These are phyloP conservation scores for Thereva nobilitata DNA, from an alignment of 2,888 invertebrate genomes.

Conservation along the genomic window DNA sequence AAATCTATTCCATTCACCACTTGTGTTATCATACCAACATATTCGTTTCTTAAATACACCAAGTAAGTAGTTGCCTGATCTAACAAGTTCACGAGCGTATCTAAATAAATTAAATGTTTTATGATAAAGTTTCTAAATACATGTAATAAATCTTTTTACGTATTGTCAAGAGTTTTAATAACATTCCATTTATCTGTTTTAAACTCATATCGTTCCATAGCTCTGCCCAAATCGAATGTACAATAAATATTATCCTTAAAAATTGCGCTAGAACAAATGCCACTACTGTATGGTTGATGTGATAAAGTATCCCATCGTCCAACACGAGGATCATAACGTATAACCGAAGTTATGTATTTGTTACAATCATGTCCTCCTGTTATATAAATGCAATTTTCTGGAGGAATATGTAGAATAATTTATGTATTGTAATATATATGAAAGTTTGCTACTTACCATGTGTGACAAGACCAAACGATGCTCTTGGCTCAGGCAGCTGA, in stretches of 20 bases:
- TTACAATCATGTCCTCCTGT: conserved; percentile 41
- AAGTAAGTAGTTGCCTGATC: conserved; percentile 31
- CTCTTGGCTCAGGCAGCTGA: conserved; percentile 36
- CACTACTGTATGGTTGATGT: conserved; percentile 30
- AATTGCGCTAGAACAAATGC: conserved; percentile 37
- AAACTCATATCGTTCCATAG: conserved; percentile 42
- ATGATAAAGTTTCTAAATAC: neutral
- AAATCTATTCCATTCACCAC: conserved; percentile 36
- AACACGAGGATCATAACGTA: conserved; percentile 40
- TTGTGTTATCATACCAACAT: conserved; percentile 30
- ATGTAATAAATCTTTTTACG: conserved; percentile 21
- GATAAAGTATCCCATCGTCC: conserved; percentile 40
- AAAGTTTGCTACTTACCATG: conserved; percentile 25
- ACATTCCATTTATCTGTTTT: conserved; percentile 40
- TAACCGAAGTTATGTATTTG: conserved; percentile 24
- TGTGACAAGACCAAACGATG: conserved; percentile 39
- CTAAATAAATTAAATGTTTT: conserved; percentile 26
- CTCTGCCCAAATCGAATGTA: conserved; percentile 25
- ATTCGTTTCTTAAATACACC: conserved; percentile 42
- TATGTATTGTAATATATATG: neutral
- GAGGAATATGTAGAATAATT: neutral
- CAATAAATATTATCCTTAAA: conserved; percentile 41
- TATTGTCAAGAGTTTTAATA: conserved; percentile 39
- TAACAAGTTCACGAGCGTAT: conserved; percentile 41
- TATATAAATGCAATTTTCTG: conserved; percentile 37